Base-by-base conservation (phyloP, 2,113 vertebrate species). In the Manacus vitellinus region DNA sequence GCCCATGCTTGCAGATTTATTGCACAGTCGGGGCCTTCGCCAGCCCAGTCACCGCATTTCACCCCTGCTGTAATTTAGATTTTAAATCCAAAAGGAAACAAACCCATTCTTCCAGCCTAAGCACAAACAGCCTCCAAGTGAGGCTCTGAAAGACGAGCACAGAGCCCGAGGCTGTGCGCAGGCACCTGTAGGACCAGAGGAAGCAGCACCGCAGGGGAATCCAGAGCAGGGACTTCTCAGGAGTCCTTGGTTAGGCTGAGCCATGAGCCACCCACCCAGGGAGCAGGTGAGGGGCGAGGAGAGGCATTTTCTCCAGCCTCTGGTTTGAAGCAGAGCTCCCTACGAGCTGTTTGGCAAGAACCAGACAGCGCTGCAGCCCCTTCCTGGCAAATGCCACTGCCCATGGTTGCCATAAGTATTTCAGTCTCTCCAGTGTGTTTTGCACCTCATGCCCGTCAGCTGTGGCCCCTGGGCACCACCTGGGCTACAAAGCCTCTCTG, bases 321-420 rank as follows among this genome's bases (percentile, higher is more conserved):
- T 10, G 4, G 10, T 37, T 28, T 43, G 33, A 20, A 35, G 22
- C 0, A 24, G 55, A 54, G 44, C 62, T 84, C 44, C 43, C 6
- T 43, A 5, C 15, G 6, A 2, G 77, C 68, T 59, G 79, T 55
- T 63, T 61, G 68, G 35, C 51, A 56, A 17, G 30, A 25, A 4
- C 24, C 41, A 31, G 14, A 0, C 15, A 13, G 35, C 9, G n/a
- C 59, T 65, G 49, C 51, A 52, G 61, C 65, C 61, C 58, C 44
- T 72, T 68, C 35, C 71, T 1, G 1, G 3, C 71, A 72, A 18
- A 33, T 4, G 20, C 31, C 25, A 12, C 41, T 56, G 59, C 46
- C 58, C 33, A 2, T 5, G 44, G 7, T 6, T 63, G 28, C 58
- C 5, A 1, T 1, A 7, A 0, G 2, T 19, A 1, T 28, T 56